Base-by-base conservation (phyloP, 2,797 vertebrate genomes). In the Acrocephalus scirpaceus region DNA sequence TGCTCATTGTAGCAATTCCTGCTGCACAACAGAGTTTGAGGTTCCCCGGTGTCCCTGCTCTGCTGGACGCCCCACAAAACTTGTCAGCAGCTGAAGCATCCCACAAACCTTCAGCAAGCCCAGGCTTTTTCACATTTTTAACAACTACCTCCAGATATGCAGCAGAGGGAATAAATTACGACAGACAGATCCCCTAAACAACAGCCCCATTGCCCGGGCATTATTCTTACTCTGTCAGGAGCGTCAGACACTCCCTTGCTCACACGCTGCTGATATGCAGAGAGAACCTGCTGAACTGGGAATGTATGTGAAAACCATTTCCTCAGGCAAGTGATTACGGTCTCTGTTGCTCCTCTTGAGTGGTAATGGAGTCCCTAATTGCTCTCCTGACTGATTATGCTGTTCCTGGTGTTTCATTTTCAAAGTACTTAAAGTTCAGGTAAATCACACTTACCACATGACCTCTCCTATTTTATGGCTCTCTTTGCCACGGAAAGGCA, bases 351-450 rank as follows among this genome's bases (percentile, higher is more conserved):
- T 95, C 86, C 93, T 96, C 95, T 73, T 40, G 91, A 96, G 94
- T 96, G 92, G 92, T 96, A 94, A 96, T 95, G 88, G 93, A 95
- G 90, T 85, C 88, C 85, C 77, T 97, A 96, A 97, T 96, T 96
- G 92, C 94, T 92, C 83, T 95, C 73, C 91, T 92, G 93, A 82
- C 93, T 90, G 96, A 96, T 97, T 97, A 96, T 88, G 93, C 93
- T 88, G 83, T 85, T 96, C 90, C 94, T 94, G 88, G 95, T 96
- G 95, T 97, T 96, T 96, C 93, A 96, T 96, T 97, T 97, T 97
- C 91, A 82, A 95, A 88, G 90, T 54, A 90, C 88, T 96, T 96
- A 89, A 94, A 93, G 90, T 79, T 87, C 91, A 95, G 95, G 91
- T 97, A 96, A 97, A 96, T 96, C 95, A 96, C 92, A 90, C 87